A percentile compares a stretch with the other conserved stretches of the same genome.
Conservation (phyloP, 2,113 vertebrate genomes). For the Odocoileus virginianus region DNA sequence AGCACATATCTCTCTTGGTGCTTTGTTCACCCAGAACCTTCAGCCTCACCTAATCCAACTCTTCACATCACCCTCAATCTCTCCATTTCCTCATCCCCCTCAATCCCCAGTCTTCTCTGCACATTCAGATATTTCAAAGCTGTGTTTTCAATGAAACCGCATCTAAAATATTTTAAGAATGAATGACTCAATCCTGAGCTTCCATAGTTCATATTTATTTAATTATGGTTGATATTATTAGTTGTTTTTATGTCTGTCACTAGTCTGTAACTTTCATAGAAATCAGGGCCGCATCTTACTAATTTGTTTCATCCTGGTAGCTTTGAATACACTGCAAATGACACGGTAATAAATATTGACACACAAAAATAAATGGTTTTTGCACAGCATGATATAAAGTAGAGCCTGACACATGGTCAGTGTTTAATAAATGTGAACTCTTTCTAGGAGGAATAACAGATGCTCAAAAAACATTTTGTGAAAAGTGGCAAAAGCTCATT, state of each 20-base stretch:
- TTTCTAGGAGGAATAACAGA: neutral
- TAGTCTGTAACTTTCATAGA: neutral
- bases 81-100: neutral
- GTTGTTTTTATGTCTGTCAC: neutral
- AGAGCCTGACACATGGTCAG: neutral
- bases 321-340: neutral
- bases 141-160: neutral
- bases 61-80: neutral
- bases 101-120: neutral
- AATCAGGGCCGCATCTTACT: neutral
- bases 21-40: neutral
- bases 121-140: neutral
- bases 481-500: neutral
- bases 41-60: neutral
- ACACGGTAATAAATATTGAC: neutral
- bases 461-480: neutral
- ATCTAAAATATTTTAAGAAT: neutral
- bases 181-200: neutral
- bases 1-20: neutral
- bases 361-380: neutral
- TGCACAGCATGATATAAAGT: neutral
- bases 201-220: neutral
- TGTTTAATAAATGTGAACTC: neutral
- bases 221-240: neutral
- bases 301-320: neutral